Conservation (phyloP, 2,113 vertebrate genomes). For the Megaleporinus macrocephalus region DNA sequence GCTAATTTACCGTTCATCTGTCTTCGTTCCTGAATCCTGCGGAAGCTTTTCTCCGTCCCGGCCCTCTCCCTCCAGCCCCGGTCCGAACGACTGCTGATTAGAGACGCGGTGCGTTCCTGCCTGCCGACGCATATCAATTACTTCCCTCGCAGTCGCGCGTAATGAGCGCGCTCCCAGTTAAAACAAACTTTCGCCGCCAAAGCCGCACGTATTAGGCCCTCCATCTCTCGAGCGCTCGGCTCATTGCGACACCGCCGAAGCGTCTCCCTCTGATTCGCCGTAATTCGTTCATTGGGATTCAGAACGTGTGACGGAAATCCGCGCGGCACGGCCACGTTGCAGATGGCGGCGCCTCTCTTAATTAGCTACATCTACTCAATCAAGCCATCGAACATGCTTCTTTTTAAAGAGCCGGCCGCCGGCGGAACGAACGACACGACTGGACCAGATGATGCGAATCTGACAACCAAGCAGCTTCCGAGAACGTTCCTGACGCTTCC, state of each 20-base stretch:
- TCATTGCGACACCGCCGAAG: conserved; percentile 17
- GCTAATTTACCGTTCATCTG: conserved; percentile 64
- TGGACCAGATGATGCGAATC: neutral
- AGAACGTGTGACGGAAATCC: conserved; percentile 36
- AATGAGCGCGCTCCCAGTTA: conserved; percentile 35
- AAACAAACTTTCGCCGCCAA: conserved; percentile 36
- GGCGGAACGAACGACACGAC: conserved; percentile 11
- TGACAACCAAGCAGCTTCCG: neutral
- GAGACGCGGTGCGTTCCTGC: conserved; percentile 34
- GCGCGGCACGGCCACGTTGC: conserved; percentile 34
- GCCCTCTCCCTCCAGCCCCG: neutral
- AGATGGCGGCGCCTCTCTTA: conserved; percentile 54
- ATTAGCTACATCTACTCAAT: conserved; percentile 55
- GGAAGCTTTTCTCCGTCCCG: conserved; percentile 21
- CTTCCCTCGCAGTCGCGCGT: conserved; percentile 35
- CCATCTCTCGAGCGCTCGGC: conserved; percentile 42
- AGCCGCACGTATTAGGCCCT: conserved; percentile 13
- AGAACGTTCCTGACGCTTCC: neutral
- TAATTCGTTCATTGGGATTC: conserved; percentile 45
- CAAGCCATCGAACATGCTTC: conserved; percentile 38
- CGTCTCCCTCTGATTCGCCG: conserved; percentile 21
- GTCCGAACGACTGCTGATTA: conserved; percentile 44
- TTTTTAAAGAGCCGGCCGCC: conserved; percentile 32
- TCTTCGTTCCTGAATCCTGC: conserved; percentile 41
- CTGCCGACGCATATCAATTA: conserved; percentile 52